These are phyloP conservation scores for Zaprionus bogoriensis DNA, from an alignment of 2,888 invertebrate genomes.

Conservation along the genomic window DNA sequence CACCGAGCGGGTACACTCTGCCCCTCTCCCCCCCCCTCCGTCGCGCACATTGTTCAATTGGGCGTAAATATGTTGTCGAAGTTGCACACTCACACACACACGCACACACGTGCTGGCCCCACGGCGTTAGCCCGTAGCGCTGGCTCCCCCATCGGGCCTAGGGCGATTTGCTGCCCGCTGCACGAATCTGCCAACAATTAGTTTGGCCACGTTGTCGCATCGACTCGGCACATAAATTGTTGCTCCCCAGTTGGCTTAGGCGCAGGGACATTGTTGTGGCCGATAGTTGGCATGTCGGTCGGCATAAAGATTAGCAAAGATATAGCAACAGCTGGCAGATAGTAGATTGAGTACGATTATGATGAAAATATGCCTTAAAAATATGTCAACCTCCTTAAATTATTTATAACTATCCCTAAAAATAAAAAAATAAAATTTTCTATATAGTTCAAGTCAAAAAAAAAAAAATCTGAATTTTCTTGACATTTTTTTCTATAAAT, in stretches of 20 bases:
- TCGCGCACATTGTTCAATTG: constrained; percentile 57
- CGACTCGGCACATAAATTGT: constrained; percentile 1
- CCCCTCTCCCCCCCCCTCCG: not conserved
- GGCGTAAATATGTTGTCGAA: constrained; percentile 56
- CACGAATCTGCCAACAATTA: constrained; percentile 28
- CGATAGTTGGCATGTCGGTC: constrained; percentile 6
- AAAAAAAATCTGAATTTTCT: too few species aligned
- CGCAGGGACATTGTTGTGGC: not conserved
- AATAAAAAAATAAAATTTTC: too few species aligned
- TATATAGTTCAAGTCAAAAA: too few species aligned
- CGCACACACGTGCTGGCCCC: constrained; percentile 35
- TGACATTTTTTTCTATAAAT: too few species aligned
- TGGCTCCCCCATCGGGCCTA: constrained; percentile 11
- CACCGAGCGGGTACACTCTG: not conserved
- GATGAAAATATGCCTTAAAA: too few species aligned
- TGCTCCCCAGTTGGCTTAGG: not conserved
- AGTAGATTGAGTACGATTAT: too few species aligned
- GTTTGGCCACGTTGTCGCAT: constrained; percentile 18
- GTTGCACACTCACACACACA: too few species aligned
- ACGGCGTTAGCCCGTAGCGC: constrained; percentile 1
- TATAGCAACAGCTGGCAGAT: too few species aligned
- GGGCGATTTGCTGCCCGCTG: constrained; percentile 9
- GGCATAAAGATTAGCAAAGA: too few species aligned
- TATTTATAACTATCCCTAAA: too few species aligned
- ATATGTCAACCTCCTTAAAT: too few species aligned